These are phyloP conservation scores for Drosophila paracracens DNA, from an alignment of 2,888 invertebrate species.

Conservation along the genomic window DNA sequence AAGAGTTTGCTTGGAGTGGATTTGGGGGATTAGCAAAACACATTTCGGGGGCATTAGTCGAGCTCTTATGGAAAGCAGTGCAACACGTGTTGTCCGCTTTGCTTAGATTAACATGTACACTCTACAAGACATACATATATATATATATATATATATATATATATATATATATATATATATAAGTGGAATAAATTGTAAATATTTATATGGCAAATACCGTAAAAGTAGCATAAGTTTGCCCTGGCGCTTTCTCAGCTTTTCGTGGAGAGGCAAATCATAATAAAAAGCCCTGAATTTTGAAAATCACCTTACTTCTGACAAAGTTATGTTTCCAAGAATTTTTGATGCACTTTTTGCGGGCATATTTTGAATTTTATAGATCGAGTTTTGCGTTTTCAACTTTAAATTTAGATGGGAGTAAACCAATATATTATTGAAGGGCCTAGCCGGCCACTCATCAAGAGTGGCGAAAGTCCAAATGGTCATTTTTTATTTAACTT, in stretches of 20 bases:
- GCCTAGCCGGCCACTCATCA: background rate
- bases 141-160: background rate
- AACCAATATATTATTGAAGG: no score
- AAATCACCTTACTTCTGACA: background rate
- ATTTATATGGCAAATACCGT: background rate
- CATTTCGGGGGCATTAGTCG: slow-evolving; percentile 7
- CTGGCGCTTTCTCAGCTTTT: background rate
- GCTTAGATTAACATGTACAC: background rate
- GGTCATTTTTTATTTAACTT: background rate
- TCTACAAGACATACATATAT: background rate
- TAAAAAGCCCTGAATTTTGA: background rate
- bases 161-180: background rate
- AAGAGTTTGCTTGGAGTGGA: slow-evolving; percentile 27
- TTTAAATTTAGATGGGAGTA: no score
- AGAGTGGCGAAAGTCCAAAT: background rate
- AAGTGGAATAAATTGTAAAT: background rate
- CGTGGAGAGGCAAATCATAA: background rate
- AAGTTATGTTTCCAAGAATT: background rate
- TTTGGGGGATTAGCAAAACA: slow-evolving; percentile 13
- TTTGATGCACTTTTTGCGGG: background rate
- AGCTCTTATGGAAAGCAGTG: slow-evolving; percentile 3
- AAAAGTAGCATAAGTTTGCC: background rate
- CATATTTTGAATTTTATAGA: background rate
- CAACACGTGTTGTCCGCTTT: slow-evolving; percentile 15
- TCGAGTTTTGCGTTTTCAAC: no score